A percentile compares a stretch with the other conserved stretches of the same genome.
These are phyloP conservation scores for Ophthalmolycus amberensis DNA, from an alignment of 2,113 vertebrate genomes.

Conservation along the genomic window DNA sequence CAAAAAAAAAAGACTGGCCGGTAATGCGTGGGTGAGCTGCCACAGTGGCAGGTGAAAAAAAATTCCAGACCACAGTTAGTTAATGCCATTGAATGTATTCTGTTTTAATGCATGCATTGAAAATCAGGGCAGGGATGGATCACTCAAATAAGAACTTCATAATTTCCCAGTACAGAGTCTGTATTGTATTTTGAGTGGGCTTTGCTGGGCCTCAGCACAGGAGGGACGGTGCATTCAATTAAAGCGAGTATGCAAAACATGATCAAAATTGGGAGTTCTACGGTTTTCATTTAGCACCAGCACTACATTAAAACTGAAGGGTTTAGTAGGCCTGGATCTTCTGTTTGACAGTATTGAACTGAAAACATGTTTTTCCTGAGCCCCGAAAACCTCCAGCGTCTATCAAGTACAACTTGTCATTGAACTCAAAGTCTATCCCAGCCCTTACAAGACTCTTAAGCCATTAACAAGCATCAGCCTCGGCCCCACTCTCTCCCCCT, in stretches of 20 bases:
- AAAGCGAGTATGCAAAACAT: conserved; percentile 7
- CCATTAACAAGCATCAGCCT: conserved; percentile 71
- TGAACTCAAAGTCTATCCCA: conserved; percentile 65
- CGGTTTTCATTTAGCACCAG: not conserved
- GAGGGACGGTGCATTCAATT: not conserved
- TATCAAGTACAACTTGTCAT: conserved; percentile 67
- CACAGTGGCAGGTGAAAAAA: no score
- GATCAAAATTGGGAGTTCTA: not conserved
- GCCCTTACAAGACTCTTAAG: conserved; percentile 73
- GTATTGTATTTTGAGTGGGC: no score
- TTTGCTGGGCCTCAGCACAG: conserved; percentile 15
- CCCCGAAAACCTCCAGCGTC: conserved; percentile 52
- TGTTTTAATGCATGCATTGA: conserved; percentile 29
- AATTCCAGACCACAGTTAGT: not conserved
- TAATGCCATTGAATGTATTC: conserved; percentile 15
- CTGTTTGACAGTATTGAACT: conserved; percentile 42
- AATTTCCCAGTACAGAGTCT: not conserved
- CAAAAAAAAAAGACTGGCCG: no score
- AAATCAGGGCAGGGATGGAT: conserved; percentile 23
- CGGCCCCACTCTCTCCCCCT: conserved; percentile 61
- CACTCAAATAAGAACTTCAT: conserved; percentile 12
- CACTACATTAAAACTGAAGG: conserved; percentile 21
- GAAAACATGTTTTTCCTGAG: conserved; percentile 44
- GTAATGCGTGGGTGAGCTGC: no score
- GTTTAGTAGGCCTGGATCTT: conserved; percentile 20